Base-by-base conservation (phyloP, 2,888 invertebrate genomes). In the Tinea pellionella region DNA sequence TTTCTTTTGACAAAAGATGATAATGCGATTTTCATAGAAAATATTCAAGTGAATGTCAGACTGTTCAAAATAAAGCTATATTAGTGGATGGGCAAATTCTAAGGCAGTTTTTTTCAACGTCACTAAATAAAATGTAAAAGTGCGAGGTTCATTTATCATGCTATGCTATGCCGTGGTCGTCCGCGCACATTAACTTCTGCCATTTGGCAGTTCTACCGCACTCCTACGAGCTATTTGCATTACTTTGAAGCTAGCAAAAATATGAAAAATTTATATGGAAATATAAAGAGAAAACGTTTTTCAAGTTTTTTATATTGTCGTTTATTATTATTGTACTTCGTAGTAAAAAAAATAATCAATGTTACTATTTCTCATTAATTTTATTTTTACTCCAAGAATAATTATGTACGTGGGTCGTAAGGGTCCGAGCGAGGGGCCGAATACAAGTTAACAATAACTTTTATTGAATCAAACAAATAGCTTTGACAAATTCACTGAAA, bases 111-210 rank as follows among this genome's bases (percentile, higher is more conserved):
- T 47, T 37, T 47, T 15, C 13, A 47, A 47, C 47, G 47, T 9
- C 9, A 6, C 41, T 47, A 47, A 47, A 47, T 47, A 47, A 47
- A 47, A 47, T 47, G 47, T 47, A 47, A 47, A 47, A 47, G 47
- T 47, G 47, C 24, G 11, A 24, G 53, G 16, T 24, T 53, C 64
- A 65, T 65, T 64, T 64, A 65, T 65, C 65, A 65, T 59, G 42
- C 32, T 58, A 32, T 56, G 59, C 61, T 62, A 24, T 61, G 60
- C 60, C 60, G 57, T 53, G 56, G 62, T 59, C 60, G 53, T 60
- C 30, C 9, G 60, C 59, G 51, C 60, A 63, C 64, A 64, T 65
- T 65, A 65, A 64, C 64, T 64, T 61, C 56, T 63, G 63, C 64
- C 64, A 65, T 65, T 65, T 65, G 65, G 65, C 65, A 65, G 60